phyloP scores from a whole-genome alignment of 1,140 invertebrate genomes.

The Pseudomyrmex pallidus region DNA sequence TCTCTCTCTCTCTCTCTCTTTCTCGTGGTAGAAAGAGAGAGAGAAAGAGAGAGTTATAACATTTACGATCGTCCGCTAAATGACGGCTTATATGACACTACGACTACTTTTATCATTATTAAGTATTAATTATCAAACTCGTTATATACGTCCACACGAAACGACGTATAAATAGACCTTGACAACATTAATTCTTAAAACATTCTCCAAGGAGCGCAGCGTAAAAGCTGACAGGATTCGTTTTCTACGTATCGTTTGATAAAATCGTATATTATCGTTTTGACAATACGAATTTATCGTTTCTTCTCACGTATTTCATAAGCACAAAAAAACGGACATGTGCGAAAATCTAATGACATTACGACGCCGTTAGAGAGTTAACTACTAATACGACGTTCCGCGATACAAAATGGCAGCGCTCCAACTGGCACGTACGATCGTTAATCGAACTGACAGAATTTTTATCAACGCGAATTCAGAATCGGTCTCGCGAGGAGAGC shows the following conservation, averaged over 20 bases:
- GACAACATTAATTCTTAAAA: background rate
- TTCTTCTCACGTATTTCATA: slow-evolving; percentile 17
- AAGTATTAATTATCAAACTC: slow-evolving; percentile 12
- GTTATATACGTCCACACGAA: background rate
- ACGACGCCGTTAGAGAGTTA: slow-evolving; percentile 25
- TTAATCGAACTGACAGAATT: slow-evolving; percentile 62
- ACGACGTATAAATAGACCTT: background rate
- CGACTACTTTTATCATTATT: slow-evolving; percentile 24
- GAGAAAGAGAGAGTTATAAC: background rate
- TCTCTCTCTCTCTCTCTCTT: background rate
- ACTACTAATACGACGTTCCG: slow-evolving; percentile 40
- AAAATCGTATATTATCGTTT: background rate
- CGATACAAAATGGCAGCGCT: slow-evolving; percentile 54
- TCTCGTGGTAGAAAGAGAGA: background rate
- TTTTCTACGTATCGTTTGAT: background rate
- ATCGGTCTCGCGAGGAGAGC: slow-evolving; percentile 39
- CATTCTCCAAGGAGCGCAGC: background rate
- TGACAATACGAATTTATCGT: background rate
- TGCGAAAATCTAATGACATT: slow-evolving; percentile 32
- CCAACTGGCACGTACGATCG: slow-evolving; percentile 61
- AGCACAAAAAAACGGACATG: background rate
- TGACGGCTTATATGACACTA: background rate
- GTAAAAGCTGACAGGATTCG: too few species aligned
- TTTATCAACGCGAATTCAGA: slow-evolving; percentile 55
- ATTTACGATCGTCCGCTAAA: slow-evolving; percentile 3